Base-by-base conservation (phyloP, 2,797 vertebrate genomes). In the Platyrinchus mystaceus region DNA sequence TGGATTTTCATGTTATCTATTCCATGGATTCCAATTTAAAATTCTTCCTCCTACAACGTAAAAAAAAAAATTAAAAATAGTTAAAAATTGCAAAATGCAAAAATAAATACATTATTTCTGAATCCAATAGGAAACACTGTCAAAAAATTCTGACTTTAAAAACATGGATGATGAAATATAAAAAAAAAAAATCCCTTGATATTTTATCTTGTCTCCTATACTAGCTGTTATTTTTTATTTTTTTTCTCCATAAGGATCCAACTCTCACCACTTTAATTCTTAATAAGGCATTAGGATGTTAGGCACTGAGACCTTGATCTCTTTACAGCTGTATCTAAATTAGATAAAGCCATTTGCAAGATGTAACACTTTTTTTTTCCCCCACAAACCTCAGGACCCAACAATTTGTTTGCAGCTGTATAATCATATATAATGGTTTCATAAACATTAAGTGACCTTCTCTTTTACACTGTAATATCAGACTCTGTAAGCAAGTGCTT, bases 351-450 rank as follows among this genome's bases (percentile, higher is more conserved):
- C 2, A 77, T 87, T 62, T 84, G 3, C 47, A 90, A 84, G 14
- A 26, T 21, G 2, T 17, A 83, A 8, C 2, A 16, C 7, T 39
- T 50, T 36, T 37, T 37, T 50, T 20, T 53, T 34, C 1, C 3
- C 1, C 37, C 10, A 12, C 6, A 68, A 32, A 14, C 4, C 21
- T 19, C 21, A 68, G 36, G 43, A 47, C 6, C 5, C 15, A 64
- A 8, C 39, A 58, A 75, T 68, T 73, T 73, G 8, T 71, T 88
- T 69, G 6, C 44, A 36, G 14, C 52, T 87, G 6, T 19, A 50
- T 44, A 81, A 80, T 91, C 9, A 49, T 75, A 81, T 75, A 64
- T 36, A 86, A 90, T 59, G 2, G 62, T 53, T 90, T 91, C 19
- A 37, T 59, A 86, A 90, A 80, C 9, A 53, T 36, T 49, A 69